Conservation (phyloP, 2,888 invertebrate species). For the Agrilus biguttatus region DNA sequence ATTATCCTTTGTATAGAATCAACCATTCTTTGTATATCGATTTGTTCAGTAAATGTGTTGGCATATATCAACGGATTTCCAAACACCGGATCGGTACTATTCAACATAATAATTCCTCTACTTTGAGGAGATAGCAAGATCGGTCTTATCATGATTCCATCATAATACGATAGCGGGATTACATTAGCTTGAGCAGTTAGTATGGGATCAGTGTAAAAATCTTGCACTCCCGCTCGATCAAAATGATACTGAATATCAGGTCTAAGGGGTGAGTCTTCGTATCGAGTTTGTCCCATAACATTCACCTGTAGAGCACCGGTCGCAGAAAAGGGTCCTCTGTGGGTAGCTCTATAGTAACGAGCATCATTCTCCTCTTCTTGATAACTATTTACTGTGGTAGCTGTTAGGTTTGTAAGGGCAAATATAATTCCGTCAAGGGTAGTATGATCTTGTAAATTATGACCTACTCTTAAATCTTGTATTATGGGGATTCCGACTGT, state of each 20-base stretch:
- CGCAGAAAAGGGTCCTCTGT: conserved; percentile 38
- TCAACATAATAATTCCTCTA: conserved; percentile 45
- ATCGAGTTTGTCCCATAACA: conserved; percentile 47
- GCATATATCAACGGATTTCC: conserved; percentile 62
- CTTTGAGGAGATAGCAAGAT: conserved; percentile 49
- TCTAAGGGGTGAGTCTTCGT: conserved; percentile 29
- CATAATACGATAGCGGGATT: conserved; percentile 46
- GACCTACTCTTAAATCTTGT: conserved; percentile 52
- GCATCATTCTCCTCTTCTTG: conserved; percentile 32
- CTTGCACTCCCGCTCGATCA: conserved; percentile 40
- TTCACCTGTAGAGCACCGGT: conserved; percentile 40
- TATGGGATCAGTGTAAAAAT: conserved; percentile 43
- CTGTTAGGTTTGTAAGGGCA: conserved; percentile 39
- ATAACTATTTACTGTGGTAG: conserved; percentile 31
- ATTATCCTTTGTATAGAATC: conserved; percentile 45
- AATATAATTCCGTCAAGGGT: conserved; percentile 45
- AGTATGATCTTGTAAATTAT: conserved; percentile 61
- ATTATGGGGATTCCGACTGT: conserved; percentile 39
- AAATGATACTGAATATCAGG: conserved; percentile 56
- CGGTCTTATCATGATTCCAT: conserved; percentile 45
- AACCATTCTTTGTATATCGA: conserved; percentile 46
- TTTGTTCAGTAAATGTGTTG: conserved; percentile 46
- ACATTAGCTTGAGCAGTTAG: conserved; percentile 26
- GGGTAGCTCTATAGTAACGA: conserved; percentile 26
- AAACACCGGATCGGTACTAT: conserved; percentile 53